Conservation (phyloP, 2,113 vertebrate genomes). For the Scomber japonicus region DNA sequence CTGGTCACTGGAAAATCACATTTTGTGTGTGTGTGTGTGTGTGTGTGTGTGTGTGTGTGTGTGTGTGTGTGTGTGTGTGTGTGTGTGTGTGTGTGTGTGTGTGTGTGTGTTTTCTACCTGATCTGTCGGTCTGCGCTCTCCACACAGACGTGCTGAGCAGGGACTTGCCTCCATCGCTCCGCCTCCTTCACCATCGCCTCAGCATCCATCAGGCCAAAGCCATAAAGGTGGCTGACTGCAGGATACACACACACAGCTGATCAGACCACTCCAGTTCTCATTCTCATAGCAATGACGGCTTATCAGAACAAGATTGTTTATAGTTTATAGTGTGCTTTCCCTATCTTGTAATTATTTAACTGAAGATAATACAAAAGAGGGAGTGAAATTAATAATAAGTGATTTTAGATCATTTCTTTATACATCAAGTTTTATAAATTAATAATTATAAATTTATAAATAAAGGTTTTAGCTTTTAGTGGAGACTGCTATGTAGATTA, state of each 20-base stretch:
- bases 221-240: conserved; percentile 90
- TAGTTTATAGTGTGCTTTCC: not conserved
- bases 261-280: not conserved
- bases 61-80: no score
- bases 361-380: not conserved
- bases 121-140: conserved; percentile 97
- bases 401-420: not conserved
- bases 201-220: conserved; percentile 98
- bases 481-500: not conserved
- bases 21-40: no score
- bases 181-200: conserved; percentile 99
- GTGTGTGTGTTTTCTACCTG: conserved; percentile 86
- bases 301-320: not conserved
- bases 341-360: not conserved
- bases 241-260: conserved; percentile 29
- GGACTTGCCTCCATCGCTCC: conserved; percentile 95
- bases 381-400: not conserved
- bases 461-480: not conserved
- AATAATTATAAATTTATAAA: no score
- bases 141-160: conserved; percentile 94
- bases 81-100: not conserved
- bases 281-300: not conserved
- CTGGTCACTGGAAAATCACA: not conserved
- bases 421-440: no score
- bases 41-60: no score